These are phyloP conservation scores for Heliconius congener DNA, from an alignment of 1,140 invertebrate genomes.

Conservation along the genomic window DNA sequence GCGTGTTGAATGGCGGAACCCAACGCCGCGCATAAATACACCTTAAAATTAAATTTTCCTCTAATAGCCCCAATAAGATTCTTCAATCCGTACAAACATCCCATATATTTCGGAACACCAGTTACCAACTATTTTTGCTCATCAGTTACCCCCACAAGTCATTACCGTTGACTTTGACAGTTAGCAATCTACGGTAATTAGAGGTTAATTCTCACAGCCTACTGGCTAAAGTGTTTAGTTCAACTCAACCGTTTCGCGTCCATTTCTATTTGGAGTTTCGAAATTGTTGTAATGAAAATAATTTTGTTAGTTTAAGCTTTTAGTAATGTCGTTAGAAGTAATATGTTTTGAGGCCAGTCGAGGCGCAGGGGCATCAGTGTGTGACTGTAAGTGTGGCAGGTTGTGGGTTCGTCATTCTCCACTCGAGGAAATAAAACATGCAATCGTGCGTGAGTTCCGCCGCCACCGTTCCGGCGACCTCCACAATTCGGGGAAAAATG, in stretches of 20 bases:
- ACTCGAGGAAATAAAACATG: too few species aligned
- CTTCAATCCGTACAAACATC: not conserved
- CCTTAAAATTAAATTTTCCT: too few species aligned
- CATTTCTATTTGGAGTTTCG: conserved; percentile 4
- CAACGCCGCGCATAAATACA: too few species aligned
- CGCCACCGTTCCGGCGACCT: too few species aligned
- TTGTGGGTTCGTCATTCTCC: too few species aligned
- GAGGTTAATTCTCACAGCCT: conserved; percentile 29
- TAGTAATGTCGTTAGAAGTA: not conserved
- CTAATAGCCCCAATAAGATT: not conserved
- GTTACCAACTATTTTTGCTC: conserved; percentile 20
- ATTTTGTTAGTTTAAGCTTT: not conserved
- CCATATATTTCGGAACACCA: not conserved
- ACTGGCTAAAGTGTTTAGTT: conserved; percentile 19
- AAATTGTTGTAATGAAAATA: not conserved
- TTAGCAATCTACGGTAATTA: conserved; percentile 22
- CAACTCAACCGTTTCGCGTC: conserved; percentile 18
- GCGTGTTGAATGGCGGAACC: too few species aligned
- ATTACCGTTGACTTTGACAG: conserved; percentile 20
- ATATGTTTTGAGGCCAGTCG: not conserved
- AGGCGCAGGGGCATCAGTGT: too few species aligned
- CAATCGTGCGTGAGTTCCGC: too few species aligned
- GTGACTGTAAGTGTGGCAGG: too few species aligned
- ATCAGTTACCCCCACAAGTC: conserved; percentile 19
- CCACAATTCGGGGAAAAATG: too few species aligned